These are phyloP conservation scores for Cancer borealis DNA, from an alignment of 2,888 invertebrate species.

Conservation along the genomic window DNA sequence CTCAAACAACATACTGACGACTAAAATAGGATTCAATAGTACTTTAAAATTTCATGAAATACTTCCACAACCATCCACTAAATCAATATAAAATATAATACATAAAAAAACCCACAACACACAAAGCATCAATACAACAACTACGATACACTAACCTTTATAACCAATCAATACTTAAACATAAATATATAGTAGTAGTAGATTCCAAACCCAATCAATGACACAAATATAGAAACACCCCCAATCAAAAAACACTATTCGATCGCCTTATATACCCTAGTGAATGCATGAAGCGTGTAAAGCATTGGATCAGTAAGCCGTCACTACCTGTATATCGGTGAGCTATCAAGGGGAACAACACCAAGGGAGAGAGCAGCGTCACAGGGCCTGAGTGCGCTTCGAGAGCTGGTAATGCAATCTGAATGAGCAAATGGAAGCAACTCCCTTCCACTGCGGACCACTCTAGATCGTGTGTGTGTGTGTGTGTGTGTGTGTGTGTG, in stretches of 20 bases:
- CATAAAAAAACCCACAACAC: background rate
- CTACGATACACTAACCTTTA: no score
- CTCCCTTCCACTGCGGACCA: background rate
- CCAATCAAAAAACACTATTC: background rate
- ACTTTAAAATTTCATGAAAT: no score
- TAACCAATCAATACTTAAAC: no score
- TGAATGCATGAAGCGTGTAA: background rate
- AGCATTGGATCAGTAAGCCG: background rate
- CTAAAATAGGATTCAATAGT: no score
- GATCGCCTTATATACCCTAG: background rate
- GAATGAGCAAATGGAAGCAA: constrained; percentile 17
- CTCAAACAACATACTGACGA: no score
- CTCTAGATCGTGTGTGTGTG: background rate
- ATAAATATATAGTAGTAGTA: no score
- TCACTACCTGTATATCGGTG: background rate
- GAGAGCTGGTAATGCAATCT: background rate
- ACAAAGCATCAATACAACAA: background rate
- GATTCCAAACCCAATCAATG: background rate
- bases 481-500: background rate
- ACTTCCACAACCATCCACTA: background rate
- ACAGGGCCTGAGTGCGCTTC: background rate
- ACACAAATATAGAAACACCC: no score
- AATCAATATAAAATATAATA: background rate
- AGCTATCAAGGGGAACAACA: background rate
- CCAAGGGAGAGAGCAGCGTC: background rate